phyloP scores from a whole-genome alignment of 2,888 invertebrate species.

The Byasa hedistus region DNA sequence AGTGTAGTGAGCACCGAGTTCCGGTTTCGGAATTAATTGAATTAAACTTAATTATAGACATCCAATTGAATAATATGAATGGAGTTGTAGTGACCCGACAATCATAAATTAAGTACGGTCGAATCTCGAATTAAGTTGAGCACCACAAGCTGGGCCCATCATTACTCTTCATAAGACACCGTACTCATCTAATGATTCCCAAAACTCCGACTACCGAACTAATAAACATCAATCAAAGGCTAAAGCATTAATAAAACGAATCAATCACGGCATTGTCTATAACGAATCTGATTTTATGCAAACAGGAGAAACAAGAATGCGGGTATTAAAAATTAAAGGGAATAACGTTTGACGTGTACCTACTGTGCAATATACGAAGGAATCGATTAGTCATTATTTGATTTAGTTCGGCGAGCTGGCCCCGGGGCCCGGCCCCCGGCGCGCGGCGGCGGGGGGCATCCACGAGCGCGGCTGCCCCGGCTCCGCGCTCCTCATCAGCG shows the following conservation, averaged over 20 bases:
- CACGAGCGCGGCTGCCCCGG: slow-evolving; percentile 62
- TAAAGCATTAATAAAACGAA: slow-evolving; percentile 71
- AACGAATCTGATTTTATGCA: slow-evolving; percentile 75
- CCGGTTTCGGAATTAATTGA: slow-evolving; percentile 49
- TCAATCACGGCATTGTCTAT: slow-evolving; percentile 77
- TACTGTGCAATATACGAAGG: slow-evolving; percentile 79
- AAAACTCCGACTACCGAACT: slow-evolving; percentile 79
- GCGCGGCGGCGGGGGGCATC: slow-evolving; percentile 70
- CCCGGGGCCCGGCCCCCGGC: slow-evolving; percentile 64
- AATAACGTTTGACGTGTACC: slow-evolving; percentile 79
- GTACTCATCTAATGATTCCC: slow-evolving; percentile 73
- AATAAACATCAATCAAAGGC: slow-evolving; percentile 78
- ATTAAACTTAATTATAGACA: slow-evolving; percentile 53
- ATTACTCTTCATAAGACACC: slow-evolving; percentile 77
- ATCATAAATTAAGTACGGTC: slow-evolving; percentile 69
- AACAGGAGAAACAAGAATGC: slow-evolving; percentile 64
- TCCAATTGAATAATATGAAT: slow-evolving; percentile 50
- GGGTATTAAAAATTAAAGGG: slow-evolving; percentile 71
- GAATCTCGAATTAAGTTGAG: slow-evolving; percentile 74
- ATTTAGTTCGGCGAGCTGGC: slow-evolving; percentile 75
- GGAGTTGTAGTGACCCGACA: slow-evolving; percentile 55
- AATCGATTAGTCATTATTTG: slow-evolving; percentile 81
- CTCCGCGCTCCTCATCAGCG: slow-evolving; percentile 68
- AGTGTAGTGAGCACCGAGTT: slow-evolving; percentile 31
- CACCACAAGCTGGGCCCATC: slow-evolving; percentile 62